Evolutionary conservation across 2,888 invertebrate species (phyloP), one percentile per base, ranked within the genome.

Genomic region (Laothoe populi): DNA sequence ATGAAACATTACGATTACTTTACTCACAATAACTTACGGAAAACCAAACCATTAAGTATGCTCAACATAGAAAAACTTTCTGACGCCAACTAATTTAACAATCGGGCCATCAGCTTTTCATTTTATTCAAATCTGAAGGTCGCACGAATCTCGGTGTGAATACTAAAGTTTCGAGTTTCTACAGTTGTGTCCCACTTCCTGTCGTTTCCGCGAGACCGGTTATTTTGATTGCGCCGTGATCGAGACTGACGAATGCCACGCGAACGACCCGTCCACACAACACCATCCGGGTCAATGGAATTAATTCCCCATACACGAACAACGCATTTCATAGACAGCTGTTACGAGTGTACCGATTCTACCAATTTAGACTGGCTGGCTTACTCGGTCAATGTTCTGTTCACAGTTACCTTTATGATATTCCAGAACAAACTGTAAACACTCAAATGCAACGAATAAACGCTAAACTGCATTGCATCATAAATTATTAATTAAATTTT

Each of bases 71-170:
- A 40, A 49, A 26, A 4, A 21, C 62, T 38, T 58, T 35, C 58
- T 24, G 19, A 46, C 48, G 26, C 23, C 42, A 53, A 16, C 49
- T 38, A 38, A 53, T 24, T 26, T 46, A 48, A 40, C 48, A 61
- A 31, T 57, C 61, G 68, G 64, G 62, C 68, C 68, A 62, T 70
- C 70, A 70, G 66, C 75, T 77, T 78, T 79, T 80, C 67, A 75
- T 80, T 81, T 78, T 77, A 82, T 81, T 83, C 71, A 75, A 77
- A 81, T 84, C 74, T 81, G 87, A 90, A 90, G 90, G 88, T 87
- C 87, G 84, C 80, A 70, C 70, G 71, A 75, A 71, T 73, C 72
- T 68, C 65, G 71, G 71, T 70, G 72, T 67, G 78, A 76, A 80
- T 81, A 77, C 74, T 77, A 70, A 75, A 74, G 75, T 79, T 77